phyloP scores from a whole-genome alignment of 2,888 invertebrate species.

The Perizoma affinitatum region DNA sequence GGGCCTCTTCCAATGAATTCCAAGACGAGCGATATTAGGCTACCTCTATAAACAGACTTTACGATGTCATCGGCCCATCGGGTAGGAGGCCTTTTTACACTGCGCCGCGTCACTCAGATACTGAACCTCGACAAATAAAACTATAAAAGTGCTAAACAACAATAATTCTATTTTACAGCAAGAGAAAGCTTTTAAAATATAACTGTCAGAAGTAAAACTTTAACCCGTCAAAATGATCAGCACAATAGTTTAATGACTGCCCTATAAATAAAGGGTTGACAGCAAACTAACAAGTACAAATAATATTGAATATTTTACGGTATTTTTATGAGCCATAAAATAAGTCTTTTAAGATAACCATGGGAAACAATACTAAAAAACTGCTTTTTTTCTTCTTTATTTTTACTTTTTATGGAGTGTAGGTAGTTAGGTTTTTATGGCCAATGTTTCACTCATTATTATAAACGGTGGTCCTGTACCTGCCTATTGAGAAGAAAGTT shows the following conservation, averaged over 20 bases:
- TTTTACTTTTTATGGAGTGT: neutral
- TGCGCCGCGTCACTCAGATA: too few relatives aligned
- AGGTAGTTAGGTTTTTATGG: constrained; percentile 13
- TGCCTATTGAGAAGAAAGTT: neutral
- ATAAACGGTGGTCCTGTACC: neutral
- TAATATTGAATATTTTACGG: constrained; percentile 32
- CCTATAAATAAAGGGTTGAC: constrained; percentile 34
- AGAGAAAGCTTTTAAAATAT: constrained; percentile 24
- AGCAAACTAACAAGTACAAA: constrained; percentile 23
- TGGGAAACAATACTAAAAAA: constrained; percentile 40
- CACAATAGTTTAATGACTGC: constrained; percentile 21
- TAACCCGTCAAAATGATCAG: constrained; percentile 19
- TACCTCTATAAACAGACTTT: too few relatives aligned
- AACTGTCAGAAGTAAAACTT: neutral
- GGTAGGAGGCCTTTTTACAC: too few relatives aligned
- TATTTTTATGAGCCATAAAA: constrained; percentile 34
- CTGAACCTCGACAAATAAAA: too few relatives aligned
- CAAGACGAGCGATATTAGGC: too few relatives aligned
- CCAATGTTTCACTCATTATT: neutral
- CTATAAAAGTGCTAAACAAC: neutral
- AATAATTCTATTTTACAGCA: constrained; percentile 2
- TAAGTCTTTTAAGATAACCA: constrained; percentile 25
- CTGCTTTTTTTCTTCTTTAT: constrained; percentile 23
- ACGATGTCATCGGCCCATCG: too few relatives aligned
- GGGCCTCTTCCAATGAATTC: too few relatives aligned